phyloP scores from a whole-genome alignment of 2,797 vertebrate genomes.

The Novumbra hubbsi region DNA sequence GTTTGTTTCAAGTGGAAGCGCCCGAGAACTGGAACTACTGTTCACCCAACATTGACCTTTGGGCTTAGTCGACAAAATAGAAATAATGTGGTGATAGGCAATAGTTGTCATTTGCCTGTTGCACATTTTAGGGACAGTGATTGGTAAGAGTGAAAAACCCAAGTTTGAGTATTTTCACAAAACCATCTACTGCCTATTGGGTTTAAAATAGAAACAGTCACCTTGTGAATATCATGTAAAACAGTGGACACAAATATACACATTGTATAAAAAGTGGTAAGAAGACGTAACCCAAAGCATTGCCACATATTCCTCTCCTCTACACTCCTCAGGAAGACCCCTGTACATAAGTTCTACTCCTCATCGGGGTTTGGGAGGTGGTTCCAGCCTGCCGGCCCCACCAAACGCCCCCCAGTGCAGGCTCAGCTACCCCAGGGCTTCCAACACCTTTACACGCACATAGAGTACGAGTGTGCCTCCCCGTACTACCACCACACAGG shows the following conservation, averaged over 20 bases:
- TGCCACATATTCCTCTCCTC: background rate
- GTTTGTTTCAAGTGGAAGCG: no score
- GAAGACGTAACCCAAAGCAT: background rate
- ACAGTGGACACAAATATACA: background rate
- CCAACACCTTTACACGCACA: constrained; percentile 89
- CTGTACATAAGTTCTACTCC: constrained; percentile 87
- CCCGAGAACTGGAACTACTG: no score
- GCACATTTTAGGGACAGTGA: no score
- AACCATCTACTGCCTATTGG: no score
- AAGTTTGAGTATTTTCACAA: no score
- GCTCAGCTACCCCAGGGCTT: constrained; percentile 84
- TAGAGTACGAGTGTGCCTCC: constrained; percentile 91
- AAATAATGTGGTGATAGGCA: no score
- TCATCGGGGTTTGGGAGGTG: constrained; percentile 69
- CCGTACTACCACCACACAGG: constrained; percentile 90
- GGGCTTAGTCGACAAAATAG: no score
- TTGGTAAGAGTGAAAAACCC: no score
- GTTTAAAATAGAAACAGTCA: no score
- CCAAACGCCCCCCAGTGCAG: constrained; percentile 73
- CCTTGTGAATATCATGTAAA: background rate
- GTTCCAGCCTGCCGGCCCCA: constrained; percentile 67
- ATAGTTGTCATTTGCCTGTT: no score
- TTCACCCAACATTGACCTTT: no score
- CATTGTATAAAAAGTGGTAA: background rate
- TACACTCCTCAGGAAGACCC: constrained; percentile 81